Base-by-base conservation (phyloP, 2,888 invertebrate species). In the Lissonota sp. region DNA sequence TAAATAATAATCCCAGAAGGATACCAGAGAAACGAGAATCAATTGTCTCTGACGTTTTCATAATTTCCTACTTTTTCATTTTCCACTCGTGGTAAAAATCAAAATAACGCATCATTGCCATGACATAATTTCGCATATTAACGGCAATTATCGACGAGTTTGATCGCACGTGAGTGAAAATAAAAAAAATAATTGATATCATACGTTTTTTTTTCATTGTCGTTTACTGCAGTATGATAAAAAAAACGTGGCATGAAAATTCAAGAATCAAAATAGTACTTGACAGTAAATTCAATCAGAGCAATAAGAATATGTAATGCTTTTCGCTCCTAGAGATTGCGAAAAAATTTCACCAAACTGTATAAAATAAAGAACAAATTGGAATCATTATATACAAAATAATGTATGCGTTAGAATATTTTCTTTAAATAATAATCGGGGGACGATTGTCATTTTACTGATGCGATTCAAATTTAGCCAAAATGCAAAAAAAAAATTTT, bases 1-100 rank as follows among this genome's bases (percentile, higher is more conserved):
- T 88, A 85, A 89, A 74, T 63, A 58, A n/a, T 51, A 44, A 57
- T 0, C 26, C 8, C 53, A 49, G 39, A 75, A 62, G 40, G 46
- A 12, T 16, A 60, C 14, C 46, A 46, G 55, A 75, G 63, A 39
- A 67, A 64, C 12, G 16, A 55, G 67, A 51, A 64, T 55, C 12
- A 37, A 40, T 55, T 70, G 53, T 42, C 66, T 51, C 49, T 16
- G 58, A 70, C 73, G 57, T 55, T 60, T 40, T 49, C 12, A 67
- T 12, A 63, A 69, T 46, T 76, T 42, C 10, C 44, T 14, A 46
- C 44, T n/a, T n/a, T 26, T 10, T 51, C 8, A 0, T 12, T 42
- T 26, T 10, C 57, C 8, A 0, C 10, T 42, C 46, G 53, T 16
- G 64, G 49, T 51, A 44, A 44, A 42, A 26, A 26, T 26, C 53